Conservation (phyloP, 2,113 vertebrate genomes). For the Misgurnus mizolepis region DNA sequence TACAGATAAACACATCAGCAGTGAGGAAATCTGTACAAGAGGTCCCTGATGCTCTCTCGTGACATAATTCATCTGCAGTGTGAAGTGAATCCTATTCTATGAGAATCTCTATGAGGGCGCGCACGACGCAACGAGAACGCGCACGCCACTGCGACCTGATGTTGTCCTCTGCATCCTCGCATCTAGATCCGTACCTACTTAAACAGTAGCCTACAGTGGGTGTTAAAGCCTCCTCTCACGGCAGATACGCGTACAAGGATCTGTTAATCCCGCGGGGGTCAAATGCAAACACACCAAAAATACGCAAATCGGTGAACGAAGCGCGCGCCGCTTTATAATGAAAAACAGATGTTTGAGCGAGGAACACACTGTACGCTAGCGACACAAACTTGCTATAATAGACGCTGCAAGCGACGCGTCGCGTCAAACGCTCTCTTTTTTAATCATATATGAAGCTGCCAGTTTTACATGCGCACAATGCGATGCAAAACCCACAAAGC, state of each 20-base stretch:
- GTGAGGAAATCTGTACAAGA: constrained; percentile 1
- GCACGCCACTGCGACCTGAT: constrained; percentile 22
- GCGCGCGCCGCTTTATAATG: constrained; percentile 11
- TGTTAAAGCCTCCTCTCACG: not conserved
- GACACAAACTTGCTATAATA: not conserved
- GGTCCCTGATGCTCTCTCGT: not conserved
- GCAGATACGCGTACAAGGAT: not conserved
- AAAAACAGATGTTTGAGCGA: constrained; percentile 10
- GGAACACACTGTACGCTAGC: not conserved
- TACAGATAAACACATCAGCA: not conserved
- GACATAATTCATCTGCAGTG: not conserved
- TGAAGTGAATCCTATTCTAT: not conserved
- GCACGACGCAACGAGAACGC: constrained; percentile 27
- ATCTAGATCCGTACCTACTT: not conserved
- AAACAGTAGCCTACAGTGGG: not conserved
- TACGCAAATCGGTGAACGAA: not conserved
- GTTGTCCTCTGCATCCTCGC: not conserved
- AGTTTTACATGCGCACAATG: not conserved
- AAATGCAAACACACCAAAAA: not conserved
- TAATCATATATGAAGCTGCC: not conserved
- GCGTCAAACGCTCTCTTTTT: not conserved
- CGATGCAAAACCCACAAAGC: too few species aligned
- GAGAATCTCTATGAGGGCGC: constrained; percentile 20
- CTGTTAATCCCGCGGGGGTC: constrained; percentile 9
- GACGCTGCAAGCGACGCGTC: not conserved